Conservation (phyloP, 2,888 invertebrate genomes). For the Ashinkailepas kermadecensis region DNA sequence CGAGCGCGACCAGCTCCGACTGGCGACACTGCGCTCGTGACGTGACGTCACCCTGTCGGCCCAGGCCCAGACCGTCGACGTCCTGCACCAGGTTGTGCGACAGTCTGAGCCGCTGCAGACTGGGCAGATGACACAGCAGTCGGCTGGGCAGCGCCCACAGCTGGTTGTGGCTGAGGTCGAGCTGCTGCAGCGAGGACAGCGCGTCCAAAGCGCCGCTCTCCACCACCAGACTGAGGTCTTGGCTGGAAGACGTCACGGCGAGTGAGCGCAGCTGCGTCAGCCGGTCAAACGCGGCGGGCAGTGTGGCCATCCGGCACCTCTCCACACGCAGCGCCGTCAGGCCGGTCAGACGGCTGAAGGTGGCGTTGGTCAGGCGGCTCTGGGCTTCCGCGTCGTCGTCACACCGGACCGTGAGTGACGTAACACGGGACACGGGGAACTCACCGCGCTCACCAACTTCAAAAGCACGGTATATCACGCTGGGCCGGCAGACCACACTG, state of each 20-base stretch:
- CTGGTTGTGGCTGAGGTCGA: constrained; percentile 77
- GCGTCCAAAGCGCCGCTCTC: constrained; percentile 65
- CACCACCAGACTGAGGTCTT: constrained; percentile 64
- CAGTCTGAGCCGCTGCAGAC: constrained; percentile 60
- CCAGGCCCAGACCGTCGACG: constrained; percentile 63
- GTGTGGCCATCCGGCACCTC: constrained; percentile 67
- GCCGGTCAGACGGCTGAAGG: constrained; percentile 51
- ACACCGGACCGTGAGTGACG: constrained; percentile 47
- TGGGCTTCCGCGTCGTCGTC: constrained; percentile 68
- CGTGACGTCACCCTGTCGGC: constrained; percentile 38
- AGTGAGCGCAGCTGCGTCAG: constrained; percentile 59
- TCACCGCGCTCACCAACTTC: constrained; percentile 28
- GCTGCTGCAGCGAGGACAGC: constrained; percentile 65
- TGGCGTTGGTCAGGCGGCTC: constrained; percentile 52
- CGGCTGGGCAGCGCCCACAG: constrained; percentile 66
- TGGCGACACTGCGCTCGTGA: constrained; percentile 33
- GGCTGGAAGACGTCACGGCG: constrained; percentile 64
- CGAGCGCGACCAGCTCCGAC: constrained; percentile 46
- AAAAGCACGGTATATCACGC: constrained; percentile 17
- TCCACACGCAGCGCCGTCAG: constrained; percentile 62
- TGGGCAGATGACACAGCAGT: constrained; percentile 58
- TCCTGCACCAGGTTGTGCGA: constrained; percentile 71
- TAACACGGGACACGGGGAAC: constrained; percentile 27
- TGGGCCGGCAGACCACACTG: background rate
- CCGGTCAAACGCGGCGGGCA: constrained; percentile 61